phyloP scores from a whole-genome alignment of 2,113 vertebrate genomes.

The Hymenochirus boettgeri region DNA sequence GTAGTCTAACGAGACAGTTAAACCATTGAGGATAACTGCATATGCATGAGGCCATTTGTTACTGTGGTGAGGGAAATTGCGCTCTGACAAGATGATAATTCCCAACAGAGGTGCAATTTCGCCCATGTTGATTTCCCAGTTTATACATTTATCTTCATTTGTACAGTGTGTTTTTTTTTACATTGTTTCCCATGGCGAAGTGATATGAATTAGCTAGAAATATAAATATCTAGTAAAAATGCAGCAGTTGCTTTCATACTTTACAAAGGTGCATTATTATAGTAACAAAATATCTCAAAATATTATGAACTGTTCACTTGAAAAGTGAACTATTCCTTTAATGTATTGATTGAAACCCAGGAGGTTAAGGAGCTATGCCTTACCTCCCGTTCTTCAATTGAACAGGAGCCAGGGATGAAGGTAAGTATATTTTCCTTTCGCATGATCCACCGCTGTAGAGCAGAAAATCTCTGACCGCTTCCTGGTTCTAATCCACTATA shows the following conservation, averaged over 20 bases:
- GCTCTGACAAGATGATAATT: slow-evolving; percentile 43
- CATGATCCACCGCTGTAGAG: too few species aligned
- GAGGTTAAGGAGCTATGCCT: too few species aligned
- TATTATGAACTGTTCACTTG: too few species aligned
- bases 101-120: slow-evolving; percentile 40
- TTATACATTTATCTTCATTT: slow-evolving; percentile 41
- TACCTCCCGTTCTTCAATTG: too few species aligned
- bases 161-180: slow-evolving; percentile 13
- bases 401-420: too few species aligned
- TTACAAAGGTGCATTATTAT: slow-evolving; percentile 2
- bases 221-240: slow-evolving; percentile 21
- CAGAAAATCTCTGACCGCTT: too few species aligned
- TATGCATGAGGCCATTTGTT: slow-evolving; percentile 42
- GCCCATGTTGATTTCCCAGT: slow-evolving; percentile 39
- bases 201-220: slow-evolving; percentile 36
- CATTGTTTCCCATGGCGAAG: slow-evolving; percentile 18
- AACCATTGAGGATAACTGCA: slow-evolving; percentile 37
- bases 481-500: too few species aligned
- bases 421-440: too few species aligned
- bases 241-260: background rate
- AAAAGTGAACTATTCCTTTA: too few species aligned
- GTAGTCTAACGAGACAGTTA: slow-evolving; percentile 43
- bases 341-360: too few species aligned
- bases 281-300: slow-evolving; percentile 13
- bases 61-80: slow-evolving; percentile 43